These are phyloP conservation scores for Ctenochaetus hawaiiensis DNA, from an alignment of 2,797 vertebrate genomes.

Conservation along the genomic window DNA sequence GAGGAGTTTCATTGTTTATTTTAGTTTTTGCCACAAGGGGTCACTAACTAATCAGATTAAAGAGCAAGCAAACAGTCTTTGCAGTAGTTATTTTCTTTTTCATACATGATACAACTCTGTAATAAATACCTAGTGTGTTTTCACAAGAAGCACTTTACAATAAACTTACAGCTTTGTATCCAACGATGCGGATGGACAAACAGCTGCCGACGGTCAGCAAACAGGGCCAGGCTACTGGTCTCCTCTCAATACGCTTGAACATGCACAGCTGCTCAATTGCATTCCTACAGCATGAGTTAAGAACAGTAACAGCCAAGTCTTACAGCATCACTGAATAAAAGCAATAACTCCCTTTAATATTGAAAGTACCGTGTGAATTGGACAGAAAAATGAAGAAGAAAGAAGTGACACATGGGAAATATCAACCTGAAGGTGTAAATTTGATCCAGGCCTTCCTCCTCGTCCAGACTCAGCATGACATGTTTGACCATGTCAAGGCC, in stretches of 20 bases:
- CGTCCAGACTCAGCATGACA: constrained; percentile 90
- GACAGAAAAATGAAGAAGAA: background rate
- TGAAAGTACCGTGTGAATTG: background rate
- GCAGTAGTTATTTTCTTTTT: background rate
- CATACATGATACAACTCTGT: background rate
- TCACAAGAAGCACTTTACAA: background rate
- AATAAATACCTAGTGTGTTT: background rate
- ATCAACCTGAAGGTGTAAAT: constrained; percentile 92
- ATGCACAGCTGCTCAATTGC: constrained; percentile 90
- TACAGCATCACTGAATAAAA: background rate
- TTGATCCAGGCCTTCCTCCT: constrained; percentile 90
- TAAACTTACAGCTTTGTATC: constrained; percentile 94
- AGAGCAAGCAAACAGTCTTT: background rate
- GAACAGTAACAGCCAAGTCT: constrained; percentile 10
- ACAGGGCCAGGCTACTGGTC: constrained; percentile 90
- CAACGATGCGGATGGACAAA: constrained; percentile 92
- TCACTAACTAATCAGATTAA: background rate
- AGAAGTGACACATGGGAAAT: background rate
- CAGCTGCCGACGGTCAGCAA: constrained; percentile 92
- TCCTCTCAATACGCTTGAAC: constrained; percentile 92
- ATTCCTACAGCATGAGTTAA: constrained; percentile 82
- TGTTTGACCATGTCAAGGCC: constrained; percentile 88
- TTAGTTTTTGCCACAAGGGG: constrained; percentile 13
- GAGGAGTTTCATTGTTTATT: background rate
- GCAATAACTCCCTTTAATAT: background rate